phyloP scores from a whole-genome alignment of 92 coral and sea anemone genomes.

The Porites lobata region DNA sequence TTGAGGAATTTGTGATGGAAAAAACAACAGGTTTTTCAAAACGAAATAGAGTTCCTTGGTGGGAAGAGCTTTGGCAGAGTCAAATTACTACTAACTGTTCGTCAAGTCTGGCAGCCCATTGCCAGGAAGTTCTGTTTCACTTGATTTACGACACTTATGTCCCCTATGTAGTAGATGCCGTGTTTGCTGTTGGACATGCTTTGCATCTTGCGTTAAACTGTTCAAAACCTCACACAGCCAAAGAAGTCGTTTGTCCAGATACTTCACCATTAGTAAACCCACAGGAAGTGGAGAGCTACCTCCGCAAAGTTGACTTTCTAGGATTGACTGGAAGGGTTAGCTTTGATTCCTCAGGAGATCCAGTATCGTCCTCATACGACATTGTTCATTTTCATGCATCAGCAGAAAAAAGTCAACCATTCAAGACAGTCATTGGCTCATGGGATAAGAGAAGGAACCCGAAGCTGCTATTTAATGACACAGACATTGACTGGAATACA shows the following conservation, averaged over 20 bases:
- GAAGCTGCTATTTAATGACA: conserved; percentile 36
- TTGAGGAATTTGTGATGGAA: conserved; percentile 50
- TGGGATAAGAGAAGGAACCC: conserved; percentile 57
- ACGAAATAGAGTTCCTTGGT: conserved; percentile 63
- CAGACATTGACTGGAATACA: conserved; percentile 53
- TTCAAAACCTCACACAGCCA: background rate
- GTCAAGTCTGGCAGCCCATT: background rate
- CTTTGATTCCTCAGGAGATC: conserved; percentile 67
- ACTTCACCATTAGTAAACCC: conserved; percentile 1
- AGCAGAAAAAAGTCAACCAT: background rate
- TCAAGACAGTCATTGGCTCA: conserved; percentile 59
- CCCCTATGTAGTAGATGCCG: conserved; percentile 81
- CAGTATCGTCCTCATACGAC: conserved; percentile 68
- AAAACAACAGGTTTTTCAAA: conserved; percentile 23
- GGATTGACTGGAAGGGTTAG: conserved; percentile 73
- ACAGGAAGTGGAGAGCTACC: conserved; percentile 53
- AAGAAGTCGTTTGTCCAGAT: conserved; percentile 29
- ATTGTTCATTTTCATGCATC: conserved; percentile 57
- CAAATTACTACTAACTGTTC: conserved; percentile 26
- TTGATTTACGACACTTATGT: conserved; percentile 58
- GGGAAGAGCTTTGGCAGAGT: conserved; percentile 71
- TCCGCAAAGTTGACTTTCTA: conserved; percentile 62
- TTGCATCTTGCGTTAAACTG: conserved; percentile 47
- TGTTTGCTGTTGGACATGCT: conserved; percentile 77
- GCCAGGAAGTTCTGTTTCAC: conserved; percentile 13